phyloP scores from a whole-genome alignment of 2,888 invertebrate genomes.

The Lydus trimaculatus region DNA sequence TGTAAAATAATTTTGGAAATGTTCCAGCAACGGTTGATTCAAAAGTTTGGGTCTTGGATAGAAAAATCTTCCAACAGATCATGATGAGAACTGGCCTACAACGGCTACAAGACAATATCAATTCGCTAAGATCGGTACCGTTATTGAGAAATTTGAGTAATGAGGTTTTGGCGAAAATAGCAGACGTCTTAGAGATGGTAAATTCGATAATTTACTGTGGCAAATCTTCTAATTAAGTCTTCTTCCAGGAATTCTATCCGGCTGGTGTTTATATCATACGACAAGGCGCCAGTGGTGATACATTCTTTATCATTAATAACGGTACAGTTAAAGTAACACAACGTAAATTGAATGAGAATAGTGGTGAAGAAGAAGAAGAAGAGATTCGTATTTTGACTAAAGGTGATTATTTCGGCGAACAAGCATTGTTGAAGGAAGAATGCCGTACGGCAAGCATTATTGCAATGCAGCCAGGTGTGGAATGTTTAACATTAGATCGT shows the following conservation, averaged over 20 bases:
- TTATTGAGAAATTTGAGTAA: slow-evolving; percentile 65
- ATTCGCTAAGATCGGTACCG: slow-evolving; percentile 71
- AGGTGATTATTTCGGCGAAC: slow-evolving; percentile 74
- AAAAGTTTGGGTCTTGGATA: slow-evolving; percentile 73
- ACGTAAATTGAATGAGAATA: slow-evolving; percentile 56
- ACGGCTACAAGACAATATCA: slow-evolving; percentile 71
- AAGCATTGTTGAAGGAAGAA: slow-evolving; percentile 71
- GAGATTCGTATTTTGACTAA: slow-evolving; percentile 65
- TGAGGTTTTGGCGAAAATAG: slow-evolving; percentile 71
- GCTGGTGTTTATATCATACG: slow-evolving; percentile 69
- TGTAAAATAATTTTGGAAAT: not conserved
- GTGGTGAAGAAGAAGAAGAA: slow-evolving; percentile 61
- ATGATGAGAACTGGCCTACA: slow-evolving; percentile 76
- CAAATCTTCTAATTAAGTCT: not conserved
- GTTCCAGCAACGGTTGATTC: slow-evolving; percentile 67
- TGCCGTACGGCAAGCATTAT: slow-evolving; percentile 73
- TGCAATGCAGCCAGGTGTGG: slow-evolving; percentile 67
- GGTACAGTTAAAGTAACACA: slow-evolving; percentile 66
- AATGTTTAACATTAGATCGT: slow-evolving; percentile 72
- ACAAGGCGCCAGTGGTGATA: slow-evolving; percentile 71
- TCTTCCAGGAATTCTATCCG: slow-evolving; percentile 67
- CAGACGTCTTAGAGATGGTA: slow-evolving; percentile 75
- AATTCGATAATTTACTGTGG: slow-evolving; percentile 44
- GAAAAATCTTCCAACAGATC: slow-evolving; percentile 73
- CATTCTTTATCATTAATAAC: slow-evolving; percentile 71